Conservation (phyloP, 2,888 invertebrate genomes). For the Amphipyra berbera region DNA sequence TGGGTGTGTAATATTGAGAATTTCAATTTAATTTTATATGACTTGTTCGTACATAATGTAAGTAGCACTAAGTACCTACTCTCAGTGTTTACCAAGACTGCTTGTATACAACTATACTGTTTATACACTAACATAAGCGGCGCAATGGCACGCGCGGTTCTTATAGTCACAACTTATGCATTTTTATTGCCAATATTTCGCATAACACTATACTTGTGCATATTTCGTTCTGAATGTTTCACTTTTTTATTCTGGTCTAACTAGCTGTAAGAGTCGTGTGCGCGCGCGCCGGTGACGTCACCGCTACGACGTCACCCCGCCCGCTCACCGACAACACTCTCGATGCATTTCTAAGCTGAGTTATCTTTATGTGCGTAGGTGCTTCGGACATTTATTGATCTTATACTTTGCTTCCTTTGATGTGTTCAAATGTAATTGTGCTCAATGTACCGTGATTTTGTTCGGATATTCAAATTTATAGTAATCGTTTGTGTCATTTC, state of each 20-base stretch:
- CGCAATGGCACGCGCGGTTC: constrained; percentile 77
- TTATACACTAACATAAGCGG: constrained; percentile 82
- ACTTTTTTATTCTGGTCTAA: constrained; percentile 77
- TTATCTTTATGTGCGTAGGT: constrained; percentile 64
- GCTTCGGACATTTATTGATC: constrained; percentile 69
- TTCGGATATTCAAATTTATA: constrained; percentile 64
- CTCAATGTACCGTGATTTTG: constrained; percentile 78
- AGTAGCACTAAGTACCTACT: constrained; percentile 88
- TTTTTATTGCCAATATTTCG: constrained; percentile 87
- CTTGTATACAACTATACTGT: constrained; percentile 88
- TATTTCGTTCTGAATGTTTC: constrained; percentile 75
- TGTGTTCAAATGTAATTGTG: constrained; percentile 86
- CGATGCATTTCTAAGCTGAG: constrained; percentile 64
- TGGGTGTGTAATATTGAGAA: constrained; percentile 83
- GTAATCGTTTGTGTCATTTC: constrained; percentile 46
- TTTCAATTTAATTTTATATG: constrained; percentile 85
- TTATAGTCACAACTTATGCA: constrained; percentile 89
- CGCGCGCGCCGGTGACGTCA: constrained; percentile 54
- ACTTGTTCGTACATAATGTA: constrained; percentile 81
- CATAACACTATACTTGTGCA: constrained; percentile 77
- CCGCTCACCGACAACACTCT: constrained; percentile 41
- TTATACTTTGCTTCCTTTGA: constrained; percentile 82
- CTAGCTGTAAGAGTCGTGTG: constrained; percentile 71
- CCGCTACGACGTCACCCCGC: constrained; percentile 35
- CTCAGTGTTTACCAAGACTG: constrained; percentile 90